Conservation (phyloP, 2,113 vertebrate species). For the Dissostichus mawsoni region DNA sequence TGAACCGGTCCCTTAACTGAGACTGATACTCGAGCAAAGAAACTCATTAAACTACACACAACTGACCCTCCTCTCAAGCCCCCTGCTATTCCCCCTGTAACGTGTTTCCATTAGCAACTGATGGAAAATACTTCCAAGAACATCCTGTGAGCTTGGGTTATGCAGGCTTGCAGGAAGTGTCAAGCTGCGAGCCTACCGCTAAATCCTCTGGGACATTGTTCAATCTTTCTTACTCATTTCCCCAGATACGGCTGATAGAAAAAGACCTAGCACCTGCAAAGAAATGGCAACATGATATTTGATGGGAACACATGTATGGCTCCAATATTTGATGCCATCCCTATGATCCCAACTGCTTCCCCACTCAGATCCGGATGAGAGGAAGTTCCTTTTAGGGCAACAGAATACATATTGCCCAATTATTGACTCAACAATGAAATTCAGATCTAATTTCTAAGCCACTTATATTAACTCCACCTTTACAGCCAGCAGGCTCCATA, state of each 20-base stretch:
- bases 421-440: conserved; percentile 54
- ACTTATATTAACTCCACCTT: conserved; percentile 51
- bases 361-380: conserved; percentile 19
- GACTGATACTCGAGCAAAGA: background rate
- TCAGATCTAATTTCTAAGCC: conserved; percentile 62
- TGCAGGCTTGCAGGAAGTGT: conserved; percentile 16
- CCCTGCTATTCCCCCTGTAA: background rate
- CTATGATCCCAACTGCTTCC: conserved; percentile 28
- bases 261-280: conserved; percentile 36
- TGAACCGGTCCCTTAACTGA: background rate
- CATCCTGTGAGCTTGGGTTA: background rate
- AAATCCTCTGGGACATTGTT: conserved; percentile 37
- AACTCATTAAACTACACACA: conserved; percentile 1
- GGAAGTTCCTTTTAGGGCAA: background rate
- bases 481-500: conserved; percentile 12
- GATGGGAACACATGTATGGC: conserved; percentile 52
- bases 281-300: conserved; percentile 19
- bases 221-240: conserved; percentile 39
- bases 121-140: conserved; percentile 6
- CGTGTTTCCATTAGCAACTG: conserved; percentile 43
- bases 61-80: conserved; percentile 11
- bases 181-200: background rate
- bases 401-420: conserved; percentile 52
- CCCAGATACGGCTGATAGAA: conserved; percentile 34
- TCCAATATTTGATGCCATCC: conserved; percentile 50